These are phyloP conservation scores for Actinopyga echinites DNA, from an alignment of 53 echinoderm and acorn worm genomes.

Conservation along the genomic window DNA sequence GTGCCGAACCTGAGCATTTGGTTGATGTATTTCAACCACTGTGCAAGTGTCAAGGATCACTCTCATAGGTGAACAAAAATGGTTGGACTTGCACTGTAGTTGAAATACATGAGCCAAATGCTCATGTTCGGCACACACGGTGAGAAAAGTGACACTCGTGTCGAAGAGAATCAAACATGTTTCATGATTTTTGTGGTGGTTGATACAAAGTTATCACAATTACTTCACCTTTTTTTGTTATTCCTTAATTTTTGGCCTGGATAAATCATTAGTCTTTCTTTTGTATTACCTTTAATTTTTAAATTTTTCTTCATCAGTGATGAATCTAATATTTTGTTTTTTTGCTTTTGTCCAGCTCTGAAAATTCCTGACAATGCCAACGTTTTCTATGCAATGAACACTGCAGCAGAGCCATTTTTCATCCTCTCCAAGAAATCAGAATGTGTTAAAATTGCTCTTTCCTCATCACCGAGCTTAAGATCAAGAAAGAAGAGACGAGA, in stretches of 20 bases:
- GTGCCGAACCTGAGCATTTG: too few species aligned
- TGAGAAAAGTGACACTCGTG: too few species aligned
- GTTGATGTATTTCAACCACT: too few species aligned
- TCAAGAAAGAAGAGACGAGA: slow-evolving; percentile 11
- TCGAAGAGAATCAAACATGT: too few species aligned
- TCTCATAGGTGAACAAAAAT: too few species aligned
- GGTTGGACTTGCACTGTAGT: too few species aligned
- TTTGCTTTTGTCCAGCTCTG: slow-evolving; percentile 59
- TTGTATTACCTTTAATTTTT: not conserved
- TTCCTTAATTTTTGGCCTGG: not conserved
- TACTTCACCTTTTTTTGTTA: too few species aligned
- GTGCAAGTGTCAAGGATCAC: too few species aligned
- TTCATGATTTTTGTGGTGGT: too few species aligned
- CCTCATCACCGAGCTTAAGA: slow-evolving; percentile 13
- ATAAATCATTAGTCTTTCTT: not conserved
- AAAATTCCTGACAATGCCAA: slow-evolving; percentile 84
- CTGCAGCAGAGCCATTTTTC: slow-evolving; percentile 64
- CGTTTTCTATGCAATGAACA: slow-evolving; percentile 97
- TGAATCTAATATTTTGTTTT: not conserved
- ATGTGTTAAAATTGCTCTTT: not conserved
- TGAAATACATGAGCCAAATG: too few species aligned
- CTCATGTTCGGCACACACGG: too few species aligned
- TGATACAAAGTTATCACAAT: too few species aligned
- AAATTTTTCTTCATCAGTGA: not conserved
- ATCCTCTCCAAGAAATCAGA: slow-evolving; percentile 53